Conservation (phyloP, 2,113 vertebrate genomes). For the Mellivora capensis region DNA sequence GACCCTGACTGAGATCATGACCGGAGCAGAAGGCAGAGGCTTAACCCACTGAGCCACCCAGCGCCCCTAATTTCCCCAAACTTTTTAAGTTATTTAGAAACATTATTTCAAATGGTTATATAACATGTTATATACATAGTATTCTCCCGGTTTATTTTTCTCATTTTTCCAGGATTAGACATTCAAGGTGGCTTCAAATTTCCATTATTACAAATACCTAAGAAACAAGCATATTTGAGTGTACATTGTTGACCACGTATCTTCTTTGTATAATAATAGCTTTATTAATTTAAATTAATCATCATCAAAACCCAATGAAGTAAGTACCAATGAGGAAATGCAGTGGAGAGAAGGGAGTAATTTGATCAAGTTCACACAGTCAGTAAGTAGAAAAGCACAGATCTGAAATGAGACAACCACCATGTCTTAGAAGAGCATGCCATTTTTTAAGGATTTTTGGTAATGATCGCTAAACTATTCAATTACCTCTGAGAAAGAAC, state of each 20-base stretch:
- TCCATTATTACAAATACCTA: neutral
- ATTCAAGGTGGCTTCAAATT: neutral
- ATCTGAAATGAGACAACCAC: neutral
- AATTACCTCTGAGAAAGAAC: neutral
- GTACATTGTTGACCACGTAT: neutral
- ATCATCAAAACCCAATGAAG: neutral
- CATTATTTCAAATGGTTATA: neutral
- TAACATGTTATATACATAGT: neutral
- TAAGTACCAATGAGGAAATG: neutral
- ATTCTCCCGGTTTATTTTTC: neutral
- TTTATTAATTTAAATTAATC: neutral
- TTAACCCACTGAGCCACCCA: too few relatives aligned
- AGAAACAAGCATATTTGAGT: neutral
- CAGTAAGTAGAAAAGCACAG: neutral
- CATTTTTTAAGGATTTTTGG: neutral
- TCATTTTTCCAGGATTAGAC: neutral
- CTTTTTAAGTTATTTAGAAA: neutral
- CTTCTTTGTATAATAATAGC: neutral
- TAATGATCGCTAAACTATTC: neutral
- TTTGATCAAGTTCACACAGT: neutral
- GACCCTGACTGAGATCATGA: too few relatives aligned
- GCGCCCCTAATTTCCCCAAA: neutral
- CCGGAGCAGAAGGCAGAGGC: too few relatives aligned
- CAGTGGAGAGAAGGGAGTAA: neutral
- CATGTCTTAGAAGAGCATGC: neutral